Evolutionary conservation across 2,113 vertebrate species (phyloP), one percentile per base, ranked within the genome.

Genomic region (Sterrhoptilus dennistouni): DNA sequence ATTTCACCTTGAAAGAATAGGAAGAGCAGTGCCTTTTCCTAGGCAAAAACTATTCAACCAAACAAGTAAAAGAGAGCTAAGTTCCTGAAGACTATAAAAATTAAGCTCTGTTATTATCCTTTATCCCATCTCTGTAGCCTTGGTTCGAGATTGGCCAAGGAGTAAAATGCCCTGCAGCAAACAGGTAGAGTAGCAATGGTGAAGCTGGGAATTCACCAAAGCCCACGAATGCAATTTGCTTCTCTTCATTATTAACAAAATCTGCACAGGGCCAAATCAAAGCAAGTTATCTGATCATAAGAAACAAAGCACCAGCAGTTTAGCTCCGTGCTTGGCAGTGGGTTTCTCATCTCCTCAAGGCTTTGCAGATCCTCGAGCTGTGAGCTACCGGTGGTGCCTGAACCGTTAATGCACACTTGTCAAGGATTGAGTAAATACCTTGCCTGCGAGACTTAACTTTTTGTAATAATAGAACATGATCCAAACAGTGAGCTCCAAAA

Each of bases 191-290:
- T 40, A 40, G 21, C 66, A 83, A 19, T 42, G 94, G 68, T 50
- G 78, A 93, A 92, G 40, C 29, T 3, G 17, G 40, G 38, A 83
- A 40, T 75, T 96, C 54, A 53, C 63, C 17, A 61, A 85, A 94
- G 71, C 68, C 33, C 61, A 84, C 3, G 4, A 91, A 77, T 45
- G 28, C 78, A 79, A 84, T 96, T 96, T 94, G 69, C 89, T 96
- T 94, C 92, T 95, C 89, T 94, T 92, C 53, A 36, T 80, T 93
- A 85, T 83, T 97, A 18, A 33, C 80, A 94, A 94, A 97, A 92
- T 91, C 71, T 54, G 6, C 79, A 82, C 52, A 45, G 90, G 95
- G 82, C 47, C 63, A 87, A 95, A 91, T 77, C 87, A 90, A 96
- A 71, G 33, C 4, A 13, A 87, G 84, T 79, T 89, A 77, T 94